These are phyloP conservation scores for Acanthosepion pharaonis DNA, from an alignment of 2,888 invertebrate genomes.

Conservation along the genomic window DNA sequence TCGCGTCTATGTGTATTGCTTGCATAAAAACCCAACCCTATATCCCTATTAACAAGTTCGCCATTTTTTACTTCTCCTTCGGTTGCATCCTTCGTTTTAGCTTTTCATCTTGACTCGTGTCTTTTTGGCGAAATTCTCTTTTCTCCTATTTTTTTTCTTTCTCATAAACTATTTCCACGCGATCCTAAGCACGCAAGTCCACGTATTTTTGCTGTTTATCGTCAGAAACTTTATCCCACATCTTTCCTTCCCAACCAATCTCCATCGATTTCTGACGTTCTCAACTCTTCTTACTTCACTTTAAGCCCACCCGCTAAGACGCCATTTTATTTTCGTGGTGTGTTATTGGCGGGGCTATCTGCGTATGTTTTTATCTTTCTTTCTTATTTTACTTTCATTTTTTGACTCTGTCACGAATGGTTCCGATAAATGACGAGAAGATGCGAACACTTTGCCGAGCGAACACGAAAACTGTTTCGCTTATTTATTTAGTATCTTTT, in stretches of 20 bases:
- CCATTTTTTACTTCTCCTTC: background rate
- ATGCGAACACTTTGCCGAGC: background rate
- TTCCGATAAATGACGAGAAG: slow-evolving; percentile 21
- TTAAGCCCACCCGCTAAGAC: background rate
- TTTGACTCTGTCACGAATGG: background rate
- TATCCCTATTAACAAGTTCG: background rate
- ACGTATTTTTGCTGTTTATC: background rate
- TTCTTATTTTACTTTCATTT: too few species aligned
- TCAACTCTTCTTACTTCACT: background rate
- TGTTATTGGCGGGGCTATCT: background rate
- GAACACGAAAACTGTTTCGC: background rate
- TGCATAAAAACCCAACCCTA: background rate
- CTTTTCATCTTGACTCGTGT: background rate
- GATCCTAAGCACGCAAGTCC: background rate
- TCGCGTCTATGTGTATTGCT: background rate
- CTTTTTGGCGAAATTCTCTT: background rate
- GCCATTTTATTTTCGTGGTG: background rate
- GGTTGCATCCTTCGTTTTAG: background rate
- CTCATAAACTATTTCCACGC: slow-evolving; percentile 33
- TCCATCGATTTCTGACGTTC: background rate
- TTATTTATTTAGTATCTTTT: background rate
- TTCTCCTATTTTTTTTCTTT: background rate
- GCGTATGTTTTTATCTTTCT: background rate
- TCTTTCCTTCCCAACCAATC: background rate
- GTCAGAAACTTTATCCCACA: background rate